phyloP scores from a whole-genome alignment of 35 echinoderm and acorn worm genomes.

The Lytechinus variegatus region DNA sequence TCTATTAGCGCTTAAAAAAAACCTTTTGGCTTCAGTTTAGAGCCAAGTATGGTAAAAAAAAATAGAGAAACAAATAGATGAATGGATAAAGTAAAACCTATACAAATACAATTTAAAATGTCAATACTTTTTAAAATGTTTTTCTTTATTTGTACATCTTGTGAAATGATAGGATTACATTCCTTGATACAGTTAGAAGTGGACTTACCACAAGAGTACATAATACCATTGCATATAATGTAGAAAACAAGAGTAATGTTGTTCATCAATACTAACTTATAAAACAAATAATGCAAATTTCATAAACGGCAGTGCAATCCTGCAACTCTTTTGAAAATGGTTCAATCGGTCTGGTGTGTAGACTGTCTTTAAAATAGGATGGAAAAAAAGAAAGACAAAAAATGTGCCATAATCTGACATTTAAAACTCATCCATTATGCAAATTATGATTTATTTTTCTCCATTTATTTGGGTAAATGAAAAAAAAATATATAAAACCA shows the following conservation, averaged over 20 bases:
- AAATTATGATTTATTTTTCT: too few relatives aligned
- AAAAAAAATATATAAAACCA: too few relatives aligned
- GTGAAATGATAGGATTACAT: background rate
- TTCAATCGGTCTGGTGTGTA: background rate
- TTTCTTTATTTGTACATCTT: background rate
- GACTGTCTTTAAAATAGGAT: background rate
- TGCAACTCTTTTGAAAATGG: background rate
- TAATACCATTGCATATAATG: background rate
- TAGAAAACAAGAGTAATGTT: background rate
- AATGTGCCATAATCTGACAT: background rate
- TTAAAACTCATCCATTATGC: too few relatives aligned
- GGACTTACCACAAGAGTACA: background rate
- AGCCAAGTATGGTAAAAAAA: too few relatives aligned
- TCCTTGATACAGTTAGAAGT: background rate
- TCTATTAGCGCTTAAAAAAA: too few relatives aligned
- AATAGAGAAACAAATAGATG: too few relatives aligned
- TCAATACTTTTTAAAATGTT: background rate
- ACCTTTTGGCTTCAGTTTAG: too few relatives aligned
- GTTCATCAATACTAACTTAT: background rate
- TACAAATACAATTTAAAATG: too few relatives aligned
- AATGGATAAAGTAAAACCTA: too few relatives aligned
- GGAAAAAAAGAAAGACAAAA: background rate
- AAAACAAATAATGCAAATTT: background rate
- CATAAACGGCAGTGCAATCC: background rate
- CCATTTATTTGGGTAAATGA: too few relatives aligned